phyloP scores from a whole-genome alignment of 2,888 invertebrate species.

The Ashinkailepas kermadecensis region DNA sequence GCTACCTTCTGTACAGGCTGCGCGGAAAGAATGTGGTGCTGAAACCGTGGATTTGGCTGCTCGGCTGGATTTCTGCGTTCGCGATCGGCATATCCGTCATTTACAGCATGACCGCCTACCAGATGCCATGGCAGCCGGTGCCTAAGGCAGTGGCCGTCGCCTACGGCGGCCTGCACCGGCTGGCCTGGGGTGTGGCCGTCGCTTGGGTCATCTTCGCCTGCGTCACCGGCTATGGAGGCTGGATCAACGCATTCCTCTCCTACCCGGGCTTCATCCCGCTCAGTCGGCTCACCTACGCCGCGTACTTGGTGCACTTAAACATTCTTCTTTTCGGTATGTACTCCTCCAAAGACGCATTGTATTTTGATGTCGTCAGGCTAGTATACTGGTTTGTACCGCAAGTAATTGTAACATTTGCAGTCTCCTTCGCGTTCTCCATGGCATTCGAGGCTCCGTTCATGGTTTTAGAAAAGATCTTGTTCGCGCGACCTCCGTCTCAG shows the following conservation, averaged over 20 bases:
- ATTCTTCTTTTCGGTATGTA: neutral
- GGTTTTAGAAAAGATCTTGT: neutral
- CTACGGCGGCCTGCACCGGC: conserved; percentile 57
- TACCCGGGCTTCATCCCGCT: conserved; percentile 56
- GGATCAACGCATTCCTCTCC: conserved; percentile 50
- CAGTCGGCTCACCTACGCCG: conserved; percentile 60
- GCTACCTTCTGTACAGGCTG: conserved; percentile 23
- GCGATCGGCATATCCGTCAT: conserved; percentile 62
- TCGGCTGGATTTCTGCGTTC: conserved; percentile 62
- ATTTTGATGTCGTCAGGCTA: neutral
- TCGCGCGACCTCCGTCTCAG: neutral
- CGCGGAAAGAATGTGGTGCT: conserved; percentile 3
- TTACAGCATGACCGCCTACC: conserved; percentile 58
- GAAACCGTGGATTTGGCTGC: conserved; percentile 19
- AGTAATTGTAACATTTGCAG: conserved; percentile 28
- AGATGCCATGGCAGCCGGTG: conserved; percentile 38
- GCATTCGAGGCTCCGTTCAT: neutral
- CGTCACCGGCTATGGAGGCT: conserved; percentile 59
- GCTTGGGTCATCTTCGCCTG: conserved; percentile 67
- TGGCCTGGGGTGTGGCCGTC: conserved; percentile 59
- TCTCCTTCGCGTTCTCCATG: neutral
- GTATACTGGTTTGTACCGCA: neutral
- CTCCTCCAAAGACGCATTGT: neutral
- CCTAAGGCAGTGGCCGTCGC: conserved; percentile 53
- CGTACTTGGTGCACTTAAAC: conserved; percentile 47